Base-by-base conservation (phyloP, 2,113 vertebrate genomes). In the Lepus europaeus region DNA sequence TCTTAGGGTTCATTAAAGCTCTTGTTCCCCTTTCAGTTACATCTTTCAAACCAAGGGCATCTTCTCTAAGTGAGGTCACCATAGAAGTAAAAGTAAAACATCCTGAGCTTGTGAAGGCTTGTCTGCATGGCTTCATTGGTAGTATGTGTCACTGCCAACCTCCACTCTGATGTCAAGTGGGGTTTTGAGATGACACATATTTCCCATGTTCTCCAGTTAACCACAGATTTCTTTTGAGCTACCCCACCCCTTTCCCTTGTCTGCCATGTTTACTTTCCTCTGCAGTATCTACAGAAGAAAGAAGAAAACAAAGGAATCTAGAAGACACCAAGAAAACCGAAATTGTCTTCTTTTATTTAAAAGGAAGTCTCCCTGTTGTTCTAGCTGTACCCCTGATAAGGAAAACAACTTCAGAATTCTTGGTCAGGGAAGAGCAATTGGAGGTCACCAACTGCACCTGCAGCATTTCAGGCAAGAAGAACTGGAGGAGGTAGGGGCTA, bases 181-280 rank as follows among this genome's bases (percentile, higher is more conserved):
- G 25, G 10, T 86, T 93, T 82, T 45, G 16, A 93, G 94, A 95
- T 94, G 78, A 91, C 90, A 91, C 84, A 87, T 64, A 53, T 78
- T 94, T 91, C 77, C 84, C 29, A 33, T 93, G 33, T 49, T 84
- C 31, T 51, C 23, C 19, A 68, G 12, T 63, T 89, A 78, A 66
- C 53, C 13, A 77, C n/a, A 87, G 13, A 59, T 85, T 87, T 87
- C 45, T 61, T 89, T 45, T 12, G 77, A 68, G 9, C 13, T 93
- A 93, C 72, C 63, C 36, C 6, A 14, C 56, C 56, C 14, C 56
- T 59, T 14, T 59, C 56, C 56, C 56, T 59, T 59, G 12, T 59
- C 27, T 29, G 51, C 23, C 27, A 27, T 45, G 49, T 66, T 78
- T 86, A 49, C 36, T 11, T 0, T 31, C 13, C 6, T 13, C 29